A percentile compares a stretch with the other conserved stretches of the same genome.
phyloP scores from a whole-genome alignment of 2,797 vertebrate genomes.

The Epinephelus malabaricus region DNA sequence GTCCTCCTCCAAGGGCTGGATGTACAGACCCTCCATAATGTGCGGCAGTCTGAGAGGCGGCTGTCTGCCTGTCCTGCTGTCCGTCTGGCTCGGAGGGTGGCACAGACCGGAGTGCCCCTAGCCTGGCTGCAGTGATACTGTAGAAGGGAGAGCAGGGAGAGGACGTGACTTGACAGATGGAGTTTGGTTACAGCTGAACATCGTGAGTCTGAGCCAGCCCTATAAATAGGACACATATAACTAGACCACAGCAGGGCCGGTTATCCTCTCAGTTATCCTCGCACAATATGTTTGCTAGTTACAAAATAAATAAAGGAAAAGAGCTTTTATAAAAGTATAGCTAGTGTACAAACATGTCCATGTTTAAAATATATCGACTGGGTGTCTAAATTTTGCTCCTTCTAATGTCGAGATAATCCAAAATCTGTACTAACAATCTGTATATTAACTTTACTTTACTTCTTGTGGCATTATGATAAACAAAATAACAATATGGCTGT shows the following conservation, averaged over 20 bases:
- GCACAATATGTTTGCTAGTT: conserved; percentile 59
- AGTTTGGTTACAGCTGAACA: conserved; percentile 94
- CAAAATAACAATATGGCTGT: neutral
- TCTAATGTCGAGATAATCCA: neutral
- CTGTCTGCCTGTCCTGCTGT: conserved; percentile 69
- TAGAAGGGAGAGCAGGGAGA: conserved; percentile 85
- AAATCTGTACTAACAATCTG: neutral
- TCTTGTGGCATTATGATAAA: neutral
- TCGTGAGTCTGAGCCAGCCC: conserved; percentile 89
- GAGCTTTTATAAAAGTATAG: conserved; percentile 2
- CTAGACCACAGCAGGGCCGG: conserved; percentile 50
- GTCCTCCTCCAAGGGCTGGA: conserved; percentile 79
- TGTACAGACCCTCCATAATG: conserved; percentile 85
- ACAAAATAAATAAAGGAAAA: conserved; percentile 41
- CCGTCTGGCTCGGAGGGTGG: conserved; percentile 67
- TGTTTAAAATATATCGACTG: neutral
- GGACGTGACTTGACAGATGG: conserved; percentile 91
- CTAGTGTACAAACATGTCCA: neutral
- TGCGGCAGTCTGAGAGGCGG: conserved; percentile 79
- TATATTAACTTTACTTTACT: neutral
- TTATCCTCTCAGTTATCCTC: conserved; percentile 57
- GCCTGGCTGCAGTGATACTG: conserved; percentile 85
- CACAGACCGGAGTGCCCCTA: conserved; percentile 82
- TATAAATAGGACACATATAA: conserved; percentile 91
- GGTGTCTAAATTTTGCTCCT: neutral